Base-by-base conservation (phyloP, 1,140 invertebrate genomes). In the Vanessa atalanta region DNA sequence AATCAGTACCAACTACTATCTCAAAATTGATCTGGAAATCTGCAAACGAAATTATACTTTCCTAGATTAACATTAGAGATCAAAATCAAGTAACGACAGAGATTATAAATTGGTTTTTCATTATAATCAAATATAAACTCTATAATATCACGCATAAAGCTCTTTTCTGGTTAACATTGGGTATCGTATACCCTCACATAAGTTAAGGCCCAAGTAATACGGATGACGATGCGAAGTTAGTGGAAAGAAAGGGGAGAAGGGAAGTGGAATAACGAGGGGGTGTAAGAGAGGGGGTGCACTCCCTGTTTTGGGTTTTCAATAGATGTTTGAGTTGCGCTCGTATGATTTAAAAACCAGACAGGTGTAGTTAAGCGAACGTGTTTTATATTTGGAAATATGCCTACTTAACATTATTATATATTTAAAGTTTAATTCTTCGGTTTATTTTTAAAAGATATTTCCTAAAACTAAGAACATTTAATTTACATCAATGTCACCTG, bases 281-380 rank as follows among this genome's bases (percentile, higher is more conserved):
- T 47, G 75, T 78, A 57, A 57, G 53, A 23, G 53, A 57, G 80
- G 72, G 76, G 73, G 73, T 65, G 75, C 80, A 80, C 86, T 84
- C 87, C 88, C 88, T 87, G 89, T 91, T 92, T 92, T 86, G 90
- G 89, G 89, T 89, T 91, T 92, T 92, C 90, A 92, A 91, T 91
- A 89, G 90, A 91, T 90, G 88, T 89, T 88, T 88, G 85, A 91
- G 86, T 85, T 89, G 83, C 80, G 81, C 80, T 82, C 81, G 83
- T 87, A 80, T 84, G 88, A 85, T 87, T 88, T 87, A 83, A 84
- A 83, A 76, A 71, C 74, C 75, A 88, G 82, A 88, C 89, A 90
- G 88, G 87, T 90, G 83, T 86, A 84, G 84, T 83, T 80, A 76
- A 75, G 74, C 61, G 68, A 73, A 66, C 60, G 70, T 65, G 50